These are phyloP conservation scores for Balearica regulorum DNA, from an alignment of 2,797 vertebrate genomes.

Conservation along the genomic window DNA sequence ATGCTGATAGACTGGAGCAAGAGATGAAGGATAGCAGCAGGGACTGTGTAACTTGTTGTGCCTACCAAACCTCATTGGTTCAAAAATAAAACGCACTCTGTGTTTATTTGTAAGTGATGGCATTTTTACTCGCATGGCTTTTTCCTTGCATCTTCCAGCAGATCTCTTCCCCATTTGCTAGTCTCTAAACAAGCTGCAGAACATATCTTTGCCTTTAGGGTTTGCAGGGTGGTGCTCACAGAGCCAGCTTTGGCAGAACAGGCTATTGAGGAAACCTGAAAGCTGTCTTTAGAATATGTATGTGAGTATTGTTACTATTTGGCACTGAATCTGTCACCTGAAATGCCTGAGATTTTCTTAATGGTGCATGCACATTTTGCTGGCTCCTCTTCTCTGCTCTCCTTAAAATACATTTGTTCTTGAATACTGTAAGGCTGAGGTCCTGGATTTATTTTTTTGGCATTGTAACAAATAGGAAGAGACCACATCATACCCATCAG, in stretches of 20 bases:
- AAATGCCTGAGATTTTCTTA: conserved; percentile 42
- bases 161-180: neutral
- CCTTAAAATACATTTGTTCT: neutral
- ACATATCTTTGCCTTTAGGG: neutral
- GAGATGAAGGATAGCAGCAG: conserved; percentile 39
- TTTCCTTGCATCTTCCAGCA: neutral
- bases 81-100: neutral
- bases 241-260: neutral
- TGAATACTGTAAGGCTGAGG: neutral
- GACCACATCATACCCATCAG: neutral
- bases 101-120: conserved; percentile 12
- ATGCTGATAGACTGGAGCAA: conserved; percentile 10
- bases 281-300: neutral
- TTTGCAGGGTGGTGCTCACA: conserved; percentile 4
- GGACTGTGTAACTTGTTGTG: neutral
- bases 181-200: neutral
- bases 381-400: neutral
- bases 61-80: neutral
- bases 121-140: neutral
- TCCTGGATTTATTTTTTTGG: neutral
- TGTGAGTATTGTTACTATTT: neutral
- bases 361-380: neutral
- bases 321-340: conserved; percentile 32
- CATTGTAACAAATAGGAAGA: neutral
- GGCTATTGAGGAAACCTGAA: conserved; percentile 2